Conservation (phyloP, 2,888 invertebrate species). For the Octonoba sinensis region DNA sequence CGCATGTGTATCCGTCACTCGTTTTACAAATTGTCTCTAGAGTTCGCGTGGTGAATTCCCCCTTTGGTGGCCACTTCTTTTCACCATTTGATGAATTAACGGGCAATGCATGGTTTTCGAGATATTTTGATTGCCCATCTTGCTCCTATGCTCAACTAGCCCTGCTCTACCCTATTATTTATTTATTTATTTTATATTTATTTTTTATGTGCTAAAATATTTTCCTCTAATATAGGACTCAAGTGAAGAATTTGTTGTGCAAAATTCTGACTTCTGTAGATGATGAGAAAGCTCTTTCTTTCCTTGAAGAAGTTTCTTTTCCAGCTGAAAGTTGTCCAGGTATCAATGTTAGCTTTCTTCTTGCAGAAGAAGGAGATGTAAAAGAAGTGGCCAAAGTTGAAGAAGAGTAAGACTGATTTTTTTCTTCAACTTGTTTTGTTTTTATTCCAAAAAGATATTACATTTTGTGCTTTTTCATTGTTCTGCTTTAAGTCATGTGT, state of each 20-base stretch:
- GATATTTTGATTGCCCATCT: too few relatives aligned
- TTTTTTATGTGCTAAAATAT: too few relatives aligned
- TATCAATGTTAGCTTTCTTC: constrained; percentile 35
- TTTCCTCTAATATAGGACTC: constrained; percentile 15
- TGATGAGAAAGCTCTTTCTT: constrained; percentile 33
- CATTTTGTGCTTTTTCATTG: neutral
- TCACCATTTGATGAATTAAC: too few relatives aligned
- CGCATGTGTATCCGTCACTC: too few relatives aligned
- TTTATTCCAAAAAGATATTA: neutral
- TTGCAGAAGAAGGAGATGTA: constrained; percentile 54
- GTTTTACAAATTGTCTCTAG: too few relatives aligned
- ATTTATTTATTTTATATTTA: too few relatives aligned
- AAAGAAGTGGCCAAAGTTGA: constrained; percentile 10
- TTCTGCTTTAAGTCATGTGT: too few relatives aligned
- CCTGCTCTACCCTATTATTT: too few relatives aligned
- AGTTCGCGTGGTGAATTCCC: too few relatives aligned
- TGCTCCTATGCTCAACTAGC: too few relatives aligned
- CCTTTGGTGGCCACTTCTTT: too few relatives aligned
- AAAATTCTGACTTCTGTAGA: constrained; percentile 18
- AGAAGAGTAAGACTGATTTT: constrained; percentile 16
- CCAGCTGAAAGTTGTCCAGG: constrained; percentile 16
- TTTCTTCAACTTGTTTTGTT: neutral
- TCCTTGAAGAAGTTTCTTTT: constrained; percentile 40
- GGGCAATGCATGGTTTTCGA: too few relatives aligned
- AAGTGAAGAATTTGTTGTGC: constrained; percentile 29